phyloP scores from a whole-genome alignment of 2,797 vertebrate genomes.

The Crenuchus spilurus region DNA sequence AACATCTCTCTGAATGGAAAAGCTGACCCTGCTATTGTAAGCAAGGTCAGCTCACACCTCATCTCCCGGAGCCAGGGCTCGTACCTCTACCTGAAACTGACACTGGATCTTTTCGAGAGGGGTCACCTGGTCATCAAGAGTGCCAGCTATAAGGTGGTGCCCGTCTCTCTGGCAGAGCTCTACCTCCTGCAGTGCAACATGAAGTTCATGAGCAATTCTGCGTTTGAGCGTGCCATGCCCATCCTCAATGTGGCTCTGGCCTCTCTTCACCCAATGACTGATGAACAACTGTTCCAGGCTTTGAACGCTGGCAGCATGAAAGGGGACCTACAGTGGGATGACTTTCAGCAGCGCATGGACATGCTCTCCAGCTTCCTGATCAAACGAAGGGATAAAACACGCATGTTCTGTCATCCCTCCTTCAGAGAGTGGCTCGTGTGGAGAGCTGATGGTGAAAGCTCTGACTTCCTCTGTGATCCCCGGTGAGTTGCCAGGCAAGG shows the following conservation, averaged over 20 bases:
- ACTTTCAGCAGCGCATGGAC: slow-evolving; percentile 95
- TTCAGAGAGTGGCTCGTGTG: slow-evolving; percentile 98
- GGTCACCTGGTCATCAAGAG: slow-evolving; percentile 98
- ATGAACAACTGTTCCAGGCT: slow-evolving; percentile 96
- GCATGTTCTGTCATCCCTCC: slow-evolving; percentile 99
- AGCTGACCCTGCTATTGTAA: slow-evolving; percentile 84
- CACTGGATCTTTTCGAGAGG: slow-evolving; percentile 93
- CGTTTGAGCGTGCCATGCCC: slow-evolving; percentile 91
- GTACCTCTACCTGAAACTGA: slow-evolving; percentile 96
- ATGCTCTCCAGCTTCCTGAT: slow-evolving; percentile 91
- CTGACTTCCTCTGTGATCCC: slow-evolving; percentile 95
- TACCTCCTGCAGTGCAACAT: slow-evolving; percentile 98
- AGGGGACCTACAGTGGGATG: slow-evolving; percentile 90
- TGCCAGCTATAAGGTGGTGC: slow-evolving; percentile 97
- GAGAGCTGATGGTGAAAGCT: slow-evolving; percentile 93
- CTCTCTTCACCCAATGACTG: slow-evolving; percentile 95
- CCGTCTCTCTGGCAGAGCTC: slow-evolving; percentile 93
- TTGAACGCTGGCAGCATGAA: slow-evolving; percentile 85
- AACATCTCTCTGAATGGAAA: slow-evolving; percentile 96
- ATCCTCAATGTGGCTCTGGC: slow-evolving; percentile 92
- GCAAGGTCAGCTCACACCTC: slow-evolving; percentile 94
- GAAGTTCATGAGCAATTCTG: slow-evolving; percentile 94
- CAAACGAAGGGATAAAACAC: slow-evolving; percentile 92
- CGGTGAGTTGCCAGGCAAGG: slow-evolving; percentile 87
- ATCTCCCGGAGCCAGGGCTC: slow-evolving; percentile 93